phyloP scores from a whole-genome alignment of 2,888 invertebrate species.

The Plagodis dolabraria region DNA sequence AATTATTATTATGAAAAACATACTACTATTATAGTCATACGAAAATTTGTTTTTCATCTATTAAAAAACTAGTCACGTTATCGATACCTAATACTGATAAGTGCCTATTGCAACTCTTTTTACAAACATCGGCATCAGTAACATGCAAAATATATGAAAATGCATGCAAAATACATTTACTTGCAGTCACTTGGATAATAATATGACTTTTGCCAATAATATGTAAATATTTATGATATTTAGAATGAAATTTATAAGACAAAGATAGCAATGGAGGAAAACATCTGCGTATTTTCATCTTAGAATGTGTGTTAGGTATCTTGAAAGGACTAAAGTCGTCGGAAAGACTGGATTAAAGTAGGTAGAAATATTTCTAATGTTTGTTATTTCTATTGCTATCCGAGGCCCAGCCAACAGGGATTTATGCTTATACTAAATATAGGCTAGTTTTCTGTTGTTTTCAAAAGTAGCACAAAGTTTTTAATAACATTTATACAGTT shows the following conservation, averaged over 20 bases:
- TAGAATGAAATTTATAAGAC: slow-evolving; percentile 22
- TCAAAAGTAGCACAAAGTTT: too few species aligned
- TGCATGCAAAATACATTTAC: slow-evolving; percentile 24
- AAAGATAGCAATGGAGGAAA: slow-evolving; percentile 13
- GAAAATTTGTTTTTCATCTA: too few species aligned
- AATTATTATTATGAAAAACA: too few species aligned
- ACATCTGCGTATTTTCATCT: slow-evolving; percentile 14
- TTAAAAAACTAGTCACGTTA: not conserved
- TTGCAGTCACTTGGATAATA: slow-evolving; percentile 19
- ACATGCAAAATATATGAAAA: slow-evolving; percentile 28
- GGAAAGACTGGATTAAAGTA: too few species aligned
- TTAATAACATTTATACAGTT: too few species aligned
- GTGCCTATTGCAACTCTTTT: too few species aligned
- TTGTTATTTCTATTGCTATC: too few species aligned
- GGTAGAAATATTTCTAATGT: too few species aligned
- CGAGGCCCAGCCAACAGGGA: too few species aligned
- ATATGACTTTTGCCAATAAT: slow-evolving; percentile 27
- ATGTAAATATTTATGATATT: slow-evolving; percentile 26
- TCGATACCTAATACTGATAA: not conserved
- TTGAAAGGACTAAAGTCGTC: not conserved
- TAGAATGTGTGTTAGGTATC: slow-evolving; percentile 7
- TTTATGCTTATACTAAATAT: too few species aligned
- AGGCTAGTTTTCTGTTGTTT: too few species aligned
- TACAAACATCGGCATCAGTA: slow-evolving; percentile 1
- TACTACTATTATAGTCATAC: too few species aligned